Evolutionary conservation across 2,797 vertebrate species (phyloP).

Genomic region (Lepilemur ruficaudatus): DNA sequence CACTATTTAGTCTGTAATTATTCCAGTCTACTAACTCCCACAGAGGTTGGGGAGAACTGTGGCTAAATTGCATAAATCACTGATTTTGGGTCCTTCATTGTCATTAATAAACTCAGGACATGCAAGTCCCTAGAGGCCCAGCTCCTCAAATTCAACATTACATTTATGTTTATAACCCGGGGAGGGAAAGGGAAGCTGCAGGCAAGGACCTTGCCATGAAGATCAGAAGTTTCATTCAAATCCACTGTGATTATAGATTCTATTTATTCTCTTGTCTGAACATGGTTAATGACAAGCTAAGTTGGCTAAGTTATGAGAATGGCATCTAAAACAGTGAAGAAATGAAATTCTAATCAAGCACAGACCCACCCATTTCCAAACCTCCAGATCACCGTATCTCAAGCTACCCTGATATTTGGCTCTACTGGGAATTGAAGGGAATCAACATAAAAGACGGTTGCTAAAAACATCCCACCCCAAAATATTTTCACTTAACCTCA

Average conservation of each 20-base stretch:
- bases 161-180: background rate
- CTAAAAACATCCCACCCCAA: background rate
- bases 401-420: background rate
- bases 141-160: background rate
- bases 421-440: background rate
- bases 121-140: slow-evolving; percentile 19
- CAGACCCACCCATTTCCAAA: background rate
- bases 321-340: background rate
- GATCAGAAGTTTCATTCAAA: slow-evolving; percentile 59
- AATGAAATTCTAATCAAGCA: background rate
- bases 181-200: background rate
- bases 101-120: slow-evolving; percentile 56
- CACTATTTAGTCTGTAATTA: slow-evolving; percentile 79
- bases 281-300: background rate
- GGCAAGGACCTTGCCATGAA: slow-evolving; percentile 31
- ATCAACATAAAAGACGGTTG: background rate
- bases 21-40: slow-evolving; percentile 77
- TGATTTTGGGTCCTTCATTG: slow-evolving; percentile 73
- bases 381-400: background rate
- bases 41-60: slow-evolving; percentile 68
- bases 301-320: background rate
- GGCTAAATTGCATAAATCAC: slow-evolving; percentile 64
- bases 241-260: background rate
- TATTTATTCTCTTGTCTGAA: slow-evolving; percentile 35
- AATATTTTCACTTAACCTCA: background rate